Conservation (phyloP, 1,140 invertebrate genomes). For the Globodera ellingtonae region DNA sequence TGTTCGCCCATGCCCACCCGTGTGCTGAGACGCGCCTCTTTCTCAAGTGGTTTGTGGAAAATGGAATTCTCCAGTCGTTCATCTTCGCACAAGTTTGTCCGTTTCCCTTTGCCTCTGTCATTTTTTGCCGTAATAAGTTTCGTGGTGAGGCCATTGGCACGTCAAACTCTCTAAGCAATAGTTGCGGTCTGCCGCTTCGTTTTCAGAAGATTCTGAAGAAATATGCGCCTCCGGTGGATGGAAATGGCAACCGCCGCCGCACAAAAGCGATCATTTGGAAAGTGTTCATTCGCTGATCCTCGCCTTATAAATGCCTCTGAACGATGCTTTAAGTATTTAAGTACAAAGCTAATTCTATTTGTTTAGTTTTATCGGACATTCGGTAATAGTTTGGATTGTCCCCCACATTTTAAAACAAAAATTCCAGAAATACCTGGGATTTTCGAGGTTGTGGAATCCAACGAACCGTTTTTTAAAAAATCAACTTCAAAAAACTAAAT, state of each 20-base stretch:
- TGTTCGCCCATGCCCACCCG: conserved; percentile 42
- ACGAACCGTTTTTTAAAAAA: too few relatives aligned
- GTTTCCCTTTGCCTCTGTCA: background rate
- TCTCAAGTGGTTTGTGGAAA: conserved; percentile 44
- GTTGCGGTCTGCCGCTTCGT: conserved; percentile 24
- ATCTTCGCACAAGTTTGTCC: conserved; percentile 32
- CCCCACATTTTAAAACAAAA: too few relatives aligned
- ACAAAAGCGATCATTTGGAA: conserved; percentile 46
- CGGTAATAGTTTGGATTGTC: too few relatives aligned
- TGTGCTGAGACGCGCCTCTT: conserved; percentile 42
- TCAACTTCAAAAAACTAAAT: too few relatives aligned
- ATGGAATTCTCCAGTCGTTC: conserved; percentile 43
- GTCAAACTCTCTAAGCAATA: background rate
- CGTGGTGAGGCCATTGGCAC: background rate
- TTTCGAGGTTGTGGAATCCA: too few relatives aligned
- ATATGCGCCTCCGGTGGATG: conserved; percentile 43
- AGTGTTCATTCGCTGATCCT: conserved; percentile 43
- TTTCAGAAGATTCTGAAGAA: conserved; percentile 50
- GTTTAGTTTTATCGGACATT: too few relatives aligned
- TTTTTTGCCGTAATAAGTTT: background rate
- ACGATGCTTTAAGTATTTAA: too few relatives aligned
- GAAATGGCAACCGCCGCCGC: conserved; percentile 44
- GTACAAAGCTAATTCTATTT: too few relatives aligned
- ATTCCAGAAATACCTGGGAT: too few relatives aligned
- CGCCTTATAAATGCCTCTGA: too few relatives aligned